A percentile compares a stretch with the other conserved stretches of the same genome.
Evolutionary conservation across 2,113 vertebrate genomes (phyloP).

Genomic region (Psittacula cyanocephala): DNA sequence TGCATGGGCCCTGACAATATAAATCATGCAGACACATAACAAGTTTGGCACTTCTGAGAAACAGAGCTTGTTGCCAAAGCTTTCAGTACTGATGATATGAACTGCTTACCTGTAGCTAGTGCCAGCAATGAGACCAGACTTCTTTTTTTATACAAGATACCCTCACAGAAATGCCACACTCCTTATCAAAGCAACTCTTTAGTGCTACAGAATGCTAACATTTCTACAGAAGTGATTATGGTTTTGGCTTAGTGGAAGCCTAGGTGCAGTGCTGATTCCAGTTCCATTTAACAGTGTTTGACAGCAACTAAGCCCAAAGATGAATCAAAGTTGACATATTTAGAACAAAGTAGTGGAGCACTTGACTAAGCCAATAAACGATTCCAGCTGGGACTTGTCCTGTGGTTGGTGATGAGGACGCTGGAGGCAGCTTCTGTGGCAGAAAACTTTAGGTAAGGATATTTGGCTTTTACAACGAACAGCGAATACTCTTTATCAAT

Average conservation of each 20-base stretch:
- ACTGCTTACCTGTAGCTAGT: neutral
- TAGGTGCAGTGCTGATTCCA: slow-evolving; percentile 43
- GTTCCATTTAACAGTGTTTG: slow-evolving; percentile 63
- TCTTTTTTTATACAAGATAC: neutral
- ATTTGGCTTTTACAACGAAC: neutral
- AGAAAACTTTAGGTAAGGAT: neutral
- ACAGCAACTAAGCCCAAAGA: slow-evolving; percentile 52
- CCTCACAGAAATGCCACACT: neutral
- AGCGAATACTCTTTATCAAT: neutral
- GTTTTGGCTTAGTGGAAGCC: slow-evolving; percentile 46
- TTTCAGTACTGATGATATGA: neutral
- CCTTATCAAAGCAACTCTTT: neutral
- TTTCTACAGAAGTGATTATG: slow-evolving; percentile 39
- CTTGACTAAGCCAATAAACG: slow-evolving; percentile 69
- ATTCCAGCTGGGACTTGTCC: slow-evolving; percentile 65
- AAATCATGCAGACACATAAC: neutral
- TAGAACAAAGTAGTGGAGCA: slow-evolving; percentile 58
- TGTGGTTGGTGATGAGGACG: slow-evolving; percentile 4
- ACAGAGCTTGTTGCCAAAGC: neutral
- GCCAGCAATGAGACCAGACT: neutral
- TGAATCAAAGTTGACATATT: slow-evolving; percentile 70
- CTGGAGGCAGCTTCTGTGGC: neutral
- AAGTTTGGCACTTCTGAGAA: neutral
- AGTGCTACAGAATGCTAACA: neutral
- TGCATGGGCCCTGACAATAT: neutral